Base-by-base conservation (phyloP, 2,888 invertebrate genomes). In the Mylabris sibirica region DNA sequence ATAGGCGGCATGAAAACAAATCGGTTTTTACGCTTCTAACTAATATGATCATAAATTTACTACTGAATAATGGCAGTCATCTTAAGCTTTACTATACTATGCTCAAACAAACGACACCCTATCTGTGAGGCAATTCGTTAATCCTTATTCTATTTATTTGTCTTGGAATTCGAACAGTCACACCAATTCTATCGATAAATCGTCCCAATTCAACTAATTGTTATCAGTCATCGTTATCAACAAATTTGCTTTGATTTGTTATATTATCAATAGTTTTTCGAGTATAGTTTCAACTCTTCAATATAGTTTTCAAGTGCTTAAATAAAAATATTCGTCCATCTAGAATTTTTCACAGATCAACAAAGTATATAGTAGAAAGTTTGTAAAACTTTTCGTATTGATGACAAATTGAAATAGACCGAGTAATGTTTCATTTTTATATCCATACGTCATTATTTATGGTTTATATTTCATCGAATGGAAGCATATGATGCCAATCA, bases 41-140 rank as follows among this genome's bases (percentile, higher is more conserved):
- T 68, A 71, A 68, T 71, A 71, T 66, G 71, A 67, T 66, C 70
- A 70, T 72, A 72, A 72, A 72, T 72, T 72, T 53, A 60, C 20
- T 38, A 17, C 14, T 69, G 68, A 72, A 60, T 70, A 72, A 72
- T 70, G 30, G 68, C 70, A 68, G 67, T 69, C 67, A 70, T 72
- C 69, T 67, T 68, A 66, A 70, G 64, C 64, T 61, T 67, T 68
- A 63, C 72, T 67, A 67, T 60, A 67, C 72, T 63, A 63, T 67
- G 72, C 65, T 70, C 66, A 68, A 70, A 72, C 68, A 70, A 72
- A 70, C 69, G 72, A 72, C 72, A 72, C 63, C 67, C 70, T 66
- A 70, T 70, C 67, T 62, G 30, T 30, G 59, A 63, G 61, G 68
- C 72, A 67, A 72, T 72, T 72, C 72, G 72, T 72, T 72, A 72